A percentile compares a stretch with the other conserved stretches of the same genome.
These are phyloP conservation scores for Dicaeum eximium DNA, from an alignment of 2,113 vertebrate species.

Conservation along the genomic window DNA sequence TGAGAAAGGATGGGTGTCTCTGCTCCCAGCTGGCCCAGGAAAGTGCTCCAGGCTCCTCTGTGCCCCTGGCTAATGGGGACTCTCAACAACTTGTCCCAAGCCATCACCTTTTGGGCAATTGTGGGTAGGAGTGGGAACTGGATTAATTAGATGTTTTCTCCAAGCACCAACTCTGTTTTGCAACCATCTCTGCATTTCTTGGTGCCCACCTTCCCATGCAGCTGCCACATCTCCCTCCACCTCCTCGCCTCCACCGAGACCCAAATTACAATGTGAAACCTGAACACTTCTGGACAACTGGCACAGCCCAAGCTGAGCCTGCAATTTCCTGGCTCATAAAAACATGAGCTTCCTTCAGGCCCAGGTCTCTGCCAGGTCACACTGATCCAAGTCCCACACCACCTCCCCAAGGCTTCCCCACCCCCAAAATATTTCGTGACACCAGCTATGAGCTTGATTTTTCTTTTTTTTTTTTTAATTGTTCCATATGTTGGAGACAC, in stretches of 20 bases:
- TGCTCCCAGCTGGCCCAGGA: not conserved
- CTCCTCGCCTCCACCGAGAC: not conserved
- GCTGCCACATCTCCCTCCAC: not conserved
- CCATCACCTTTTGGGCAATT: not conserved
- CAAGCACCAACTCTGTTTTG: accelerated
- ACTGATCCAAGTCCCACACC: not conserved
- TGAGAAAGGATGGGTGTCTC: not conserved
- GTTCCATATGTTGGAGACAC: conserved; percentile 5
- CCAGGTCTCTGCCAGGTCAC: not conserved
- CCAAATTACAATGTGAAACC: not conserved
- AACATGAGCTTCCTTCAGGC: conserved; percentile 45
- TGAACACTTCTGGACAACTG: not conserved
- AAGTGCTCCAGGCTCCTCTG: not conserved
- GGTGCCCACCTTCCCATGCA: not conserved
- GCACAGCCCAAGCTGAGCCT: conserved; percentile 15
- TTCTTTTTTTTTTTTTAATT: not conserved
- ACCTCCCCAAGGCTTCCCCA: not conserved
- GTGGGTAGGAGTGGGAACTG: accelerated
- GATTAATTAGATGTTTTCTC: not conserved
- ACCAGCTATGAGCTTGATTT: not conserved
- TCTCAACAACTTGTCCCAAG: not conserved
- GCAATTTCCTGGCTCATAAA: conserved; percentile 55
- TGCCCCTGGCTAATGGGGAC: not conserved
- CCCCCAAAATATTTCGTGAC: not conserved
- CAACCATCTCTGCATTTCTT: not conserved